Conservation (phyloP, 1,140 invertebrate genomes). For the Papilio polyxenes region DNA sequence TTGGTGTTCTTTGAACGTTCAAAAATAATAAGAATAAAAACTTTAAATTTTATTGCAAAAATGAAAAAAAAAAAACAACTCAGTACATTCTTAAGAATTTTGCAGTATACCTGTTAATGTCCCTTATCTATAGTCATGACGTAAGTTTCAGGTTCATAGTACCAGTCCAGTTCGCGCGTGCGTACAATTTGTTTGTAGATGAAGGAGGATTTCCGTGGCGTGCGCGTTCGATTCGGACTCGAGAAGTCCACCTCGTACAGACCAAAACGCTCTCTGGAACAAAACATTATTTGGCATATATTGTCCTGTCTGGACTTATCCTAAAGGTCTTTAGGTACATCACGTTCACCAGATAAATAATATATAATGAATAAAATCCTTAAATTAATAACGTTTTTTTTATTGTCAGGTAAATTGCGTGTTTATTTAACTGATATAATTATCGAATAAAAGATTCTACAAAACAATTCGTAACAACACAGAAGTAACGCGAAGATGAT, state of each 20-base stretch:
- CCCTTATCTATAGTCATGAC: conserved; percentile 42
- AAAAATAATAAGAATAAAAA: too few species aligned
- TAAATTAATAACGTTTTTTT: background rate
- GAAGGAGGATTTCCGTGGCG: conserved; percentile 84
- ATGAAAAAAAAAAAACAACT: conserved; percentile 1
- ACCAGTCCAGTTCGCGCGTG: conserved; percentile 44
- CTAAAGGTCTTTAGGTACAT: background rate
- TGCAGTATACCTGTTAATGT: conserved; percentile 38
- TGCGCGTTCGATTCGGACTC: conserved; percentile 82
- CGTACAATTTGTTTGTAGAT: conserved; percentile 77
- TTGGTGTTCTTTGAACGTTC: too few species aligned
- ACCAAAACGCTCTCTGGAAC: conserved; percentile 85
- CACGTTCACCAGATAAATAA: too few species aligned
- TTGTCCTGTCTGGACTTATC: background rate
- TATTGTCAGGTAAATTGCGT: background rate
- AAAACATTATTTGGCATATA: background rate
- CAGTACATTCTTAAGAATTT: background rate
- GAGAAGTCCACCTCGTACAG: conserved; percentile 87
- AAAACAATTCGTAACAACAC: too few species aligned
- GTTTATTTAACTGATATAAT: background rate
- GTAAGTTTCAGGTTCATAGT: conserved; percentile 47
- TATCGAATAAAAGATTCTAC: background rate
- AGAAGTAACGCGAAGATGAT: too few species aligned
- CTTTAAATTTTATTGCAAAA: background rate
- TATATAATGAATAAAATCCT: background rate